Base-by-base conservation (phyloP, 2,113 vertebrate species). In the Arizona elegans region DNA sequence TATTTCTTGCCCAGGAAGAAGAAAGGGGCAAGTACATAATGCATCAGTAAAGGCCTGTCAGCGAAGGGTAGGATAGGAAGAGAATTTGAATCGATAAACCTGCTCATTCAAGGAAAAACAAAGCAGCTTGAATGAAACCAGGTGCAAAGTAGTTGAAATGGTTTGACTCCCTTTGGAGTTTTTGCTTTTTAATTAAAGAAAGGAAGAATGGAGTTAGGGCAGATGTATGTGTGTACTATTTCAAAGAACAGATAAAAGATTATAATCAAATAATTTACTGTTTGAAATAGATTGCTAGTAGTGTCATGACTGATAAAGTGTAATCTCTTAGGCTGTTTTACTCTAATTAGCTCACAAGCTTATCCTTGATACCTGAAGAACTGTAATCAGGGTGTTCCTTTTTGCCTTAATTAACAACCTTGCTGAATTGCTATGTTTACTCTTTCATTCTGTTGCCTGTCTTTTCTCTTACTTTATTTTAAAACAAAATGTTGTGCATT, bases 1-100 rank as follows among this genome's bases (percentile, higher is more conserved):
- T 96, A 96, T 96, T 96, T 96, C 92, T 96, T 94, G 95, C 93
- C 90, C 10, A 95, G 94, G 95, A 95, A 91, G 15, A 8, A 19
- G n/a, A 93, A 70, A 54, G 90, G 90, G 56, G 88, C 87, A 88
- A 92, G 92, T 95, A 95, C 93, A 95, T 12, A 33, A n/a, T 65
- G 92, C 21, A 26, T 90, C 43, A 94, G 94, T 91, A 94, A 96
- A 96, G 94, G 95, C 94, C 55, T 94, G 87, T 86, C 33, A 90
- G 81, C 89, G 24, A 52, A 87, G 75, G 75, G n/a, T 21, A 2
- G 23, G 90, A 70, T 59, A 92, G 3, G 21, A 2, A 92, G 95
- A 97, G 96, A 92, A 95, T 96, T 96, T 96, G 85, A 94, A 92
- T 8, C 29, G 11, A 43, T 89, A 13, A 86, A 93, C 90, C 88